These are phyloP conservation scores for Argopecten irradians DNA, from an alignment of 1,140 invertebrate species.

Conservation along the genomic window DNA sequence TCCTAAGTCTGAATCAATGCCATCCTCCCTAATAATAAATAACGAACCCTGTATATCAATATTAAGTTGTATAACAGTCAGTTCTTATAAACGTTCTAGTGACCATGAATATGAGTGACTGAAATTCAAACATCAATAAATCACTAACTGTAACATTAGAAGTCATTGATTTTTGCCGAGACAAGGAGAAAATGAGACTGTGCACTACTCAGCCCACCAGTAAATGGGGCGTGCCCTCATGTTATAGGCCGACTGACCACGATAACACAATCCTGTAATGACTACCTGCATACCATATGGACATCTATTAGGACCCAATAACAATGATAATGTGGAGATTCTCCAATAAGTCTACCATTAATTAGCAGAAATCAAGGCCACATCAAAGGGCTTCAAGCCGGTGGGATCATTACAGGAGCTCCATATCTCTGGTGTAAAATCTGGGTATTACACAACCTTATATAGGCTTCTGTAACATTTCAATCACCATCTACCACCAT, in stretches of 20 bases:
- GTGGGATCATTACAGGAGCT: neutral
- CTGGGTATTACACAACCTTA: neutral
- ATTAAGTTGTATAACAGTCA: neutral
- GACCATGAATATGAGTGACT: neutral
- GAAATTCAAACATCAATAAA: neutral
- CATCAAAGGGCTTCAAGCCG: neutral
- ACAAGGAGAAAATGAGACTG: neutral
- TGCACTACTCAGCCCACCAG: neutral
- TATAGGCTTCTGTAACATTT: neutral
- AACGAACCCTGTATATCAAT: neutral
- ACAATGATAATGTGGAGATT: neutral
- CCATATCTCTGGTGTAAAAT: neutral
- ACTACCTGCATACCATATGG: slow-evolving; percentile 14
- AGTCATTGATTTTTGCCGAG: neutral
- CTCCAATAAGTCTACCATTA: neutral
- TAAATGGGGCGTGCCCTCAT: neutral
- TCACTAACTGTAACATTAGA: neutral
- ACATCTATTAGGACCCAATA: neutral
- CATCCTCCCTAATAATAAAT: neutral
- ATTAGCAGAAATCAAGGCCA: slow-evolving; percentile 16
- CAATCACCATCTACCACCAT: neutral
- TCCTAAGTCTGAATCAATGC: neutral
- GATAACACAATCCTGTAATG: neutral
- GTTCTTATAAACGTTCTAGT: neutral
- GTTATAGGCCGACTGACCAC: neutral